Evolutionary conservation across 2,797 vertebrate genomes (phyloP).

Genomic region (Oreortyx pictus): DNA sequence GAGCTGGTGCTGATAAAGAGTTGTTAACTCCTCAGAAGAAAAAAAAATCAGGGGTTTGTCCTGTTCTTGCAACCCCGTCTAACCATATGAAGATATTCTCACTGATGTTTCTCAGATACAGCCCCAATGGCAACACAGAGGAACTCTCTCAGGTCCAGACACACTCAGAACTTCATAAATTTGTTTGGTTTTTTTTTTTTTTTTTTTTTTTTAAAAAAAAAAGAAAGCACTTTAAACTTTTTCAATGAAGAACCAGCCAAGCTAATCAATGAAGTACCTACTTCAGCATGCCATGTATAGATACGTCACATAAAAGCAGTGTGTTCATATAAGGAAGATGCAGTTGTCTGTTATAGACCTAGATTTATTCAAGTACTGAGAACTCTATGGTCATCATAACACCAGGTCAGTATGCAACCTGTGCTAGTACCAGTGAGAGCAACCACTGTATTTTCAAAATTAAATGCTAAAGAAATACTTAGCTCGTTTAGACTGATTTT

Average conservation of each 20-base stretch:
- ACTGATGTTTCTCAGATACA: background rate
- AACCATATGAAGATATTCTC: background rate
- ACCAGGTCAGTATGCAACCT: background rate
- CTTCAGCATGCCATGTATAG: background rate
- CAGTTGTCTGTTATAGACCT: fast-evolving
- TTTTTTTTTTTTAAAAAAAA: background rate
- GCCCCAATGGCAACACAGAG: fast-evolving
- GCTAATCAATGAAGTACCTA: background rate
- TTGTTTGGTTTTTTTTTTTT: background rate
- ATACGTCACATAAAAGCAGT: fast-evolving
- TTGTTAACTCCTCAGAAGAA: background rate
- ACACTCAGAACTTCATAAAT: background rate
- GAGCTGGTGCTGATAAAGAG: background rate
- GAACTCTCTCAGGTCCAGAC: background rate
- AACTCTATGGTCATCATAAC: background rate
- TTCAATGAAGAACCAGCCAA: background rate
- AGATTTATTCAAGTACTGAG: background rate
- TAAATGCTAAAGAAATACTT: background rate
- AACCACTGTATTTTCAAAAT: background rate
- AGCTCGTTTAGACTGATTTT: background rate
- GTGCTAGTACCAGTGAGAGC: background rate
- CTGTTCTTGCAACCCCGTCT: background rate
- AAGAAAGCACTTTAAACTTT: background rate
- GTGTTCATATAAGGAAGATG: background rate
- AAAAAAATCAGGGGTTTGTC: background rate